Base-by-base conservation (phyloP, 2,797 vertebrate species). In the Arrhamphus sclerolepis region DNA sequence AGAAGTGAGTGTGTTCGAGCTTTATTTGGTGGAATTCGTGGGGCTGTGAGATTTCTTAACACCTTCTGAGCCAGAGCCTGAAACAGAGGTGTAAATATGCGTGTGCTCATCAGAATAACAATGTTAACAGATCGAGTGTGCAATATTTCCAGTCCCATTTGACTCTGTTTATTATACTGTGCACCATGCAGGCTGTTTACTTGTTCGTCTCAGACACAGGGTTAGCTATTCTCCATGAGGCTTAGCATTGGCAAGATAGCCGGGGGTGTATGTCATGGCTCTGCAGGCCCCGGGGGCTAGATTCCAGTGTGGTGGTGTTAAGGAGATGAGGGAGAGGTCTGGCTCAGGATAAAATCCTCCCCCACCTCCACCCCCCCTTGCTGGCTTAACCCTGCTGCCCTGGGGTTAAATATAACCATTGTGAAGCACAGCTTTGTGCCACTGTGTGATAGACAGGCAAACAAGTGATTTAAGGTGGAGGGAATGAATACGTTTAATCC, bases 331-430 rank as follows among this genome's bases (percentile, higher is more conserved):
- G 79, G 84, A 85, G 88, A 89, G 83, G 82, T 75, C 74, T 76
- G 83, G 84, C 83, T 90, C 72, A 81, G 70, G 81, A 89, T 88
- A 88, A 92, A 89, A 13, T 6, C 29, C 47, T 83, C 87, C 83
- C 80, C n/a, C n/a, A n/a, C n/a, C n/a, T n/a, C 40, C 40, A 42
- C 7, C 40, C 40, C 62, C 78, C 64, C 77, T 59, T 75, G 72
- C 72, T 77, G 71, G 83, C 76, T 89, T 83, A 87, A 89, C 88
- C 86, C 76, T 28, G 47, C 77, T 70, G 81, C 83, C 81, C 81
- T 70, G 78, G 70, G 81, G 84, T 90, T 91, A 92, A 91, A 92
- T 91, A 91, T 92, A 92, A 89, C 78, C 62, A 59, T 70, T 70
- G 60, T 53, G 62, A 66, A 29, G 62, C 67, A 62, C 47, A 77